A percentile compares a stretch with the other conserved stretches of the same genome.
These are phyloP conservation scores for Dicycla oo DNA, from an alignment of 2,888 invertebrate species.

Conservation along the genomic window DNA sequence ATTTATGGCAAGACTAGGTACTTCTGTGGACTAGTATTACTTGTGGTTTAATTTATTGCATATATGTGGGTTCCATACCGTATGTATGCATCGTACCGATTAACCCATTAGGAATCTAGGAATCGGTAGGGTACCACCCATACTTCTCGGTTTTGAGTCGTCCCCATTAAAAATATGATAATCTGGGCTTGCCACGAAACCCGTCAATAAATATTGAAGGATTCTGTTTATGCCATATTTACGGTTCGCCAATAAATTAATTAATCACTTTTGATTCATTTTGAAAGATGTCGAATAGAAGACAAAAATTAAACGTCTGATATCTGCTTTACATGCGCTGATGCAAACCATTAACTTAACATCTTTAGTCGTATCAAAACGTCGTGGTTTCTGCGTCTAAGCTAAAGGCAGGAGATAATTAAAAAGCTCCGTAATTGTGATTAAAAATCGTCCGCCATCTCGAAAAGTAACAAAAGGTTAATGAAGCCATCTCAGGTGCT, in stretches of 20 bases:
- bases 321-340: not conserved
- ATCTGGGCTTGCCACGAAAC: not conserved
- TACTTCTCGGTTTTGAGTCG: not conserved
- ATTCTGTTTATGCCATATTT: not conserved
- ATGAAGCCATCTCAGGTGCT: conserved; percentile 33
- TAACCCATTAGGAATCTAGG: not conserved
- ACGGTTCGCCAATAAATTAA: not conserved
- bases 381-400: not conserved
- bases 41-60: too few species aligned
- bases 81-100: not conserved
- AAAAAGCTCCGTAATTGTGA: conserved; percentile 39
- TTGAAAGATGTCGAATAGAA: not conserved
- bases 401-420: conserved; percentile 23
- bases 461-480: conserved; percentile 40
- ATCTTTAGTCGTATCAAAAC: conserved; percentile 11
- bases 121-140: not conserved
- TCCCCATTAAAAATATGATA: not conserved
- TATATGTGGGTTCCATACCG: too few species aligned
- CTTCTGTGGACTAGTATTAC: too few species aligned
- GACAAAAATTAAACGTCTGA: not conserved
- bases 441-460: conserved; percentile 35
- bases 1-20: too few species aligned
- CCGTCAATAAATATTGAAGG: not conserved
- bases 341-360: not conserved
- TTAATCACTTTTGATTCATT: not conserved